Evolutionary conservation across 1,140 invertebrate genomes (phyloP), one percentile per base, ranked within the genome.

Genomic region (Tenebrio molitor): DNA sequence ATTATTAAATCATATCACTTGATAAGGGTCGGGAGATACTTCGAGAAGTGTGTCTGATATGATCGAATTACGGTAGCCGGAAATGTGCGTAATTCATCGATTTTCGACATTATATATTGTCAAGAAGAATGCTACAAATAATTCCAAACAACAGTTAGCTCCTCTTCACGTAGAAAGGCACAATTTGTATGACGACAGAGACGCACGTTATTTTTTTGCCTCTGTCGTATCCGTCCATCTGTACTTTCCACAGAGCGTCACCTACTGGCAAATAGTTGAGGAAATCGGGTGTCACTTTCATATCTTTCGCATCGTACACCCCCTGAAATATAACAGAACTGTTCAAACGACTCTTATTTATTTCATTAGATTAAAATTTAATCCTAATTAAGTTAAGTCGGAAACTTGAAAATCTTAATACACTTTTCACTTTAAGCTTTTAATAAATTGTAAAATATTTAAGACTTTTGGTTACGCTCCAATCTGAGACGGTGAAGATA

Each of bases 191-290:
- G n/a, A 77, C 71, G 2, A 76, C 12, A 25, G 75, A 76, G 0
- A 78, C 70, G 63, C 77, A 79, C 5, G 50, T 44, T 15, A 79
- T 53, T 15, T 39, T 21, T 33, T 41, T 53, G 5, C 34, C 72
- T 17, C 19, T 15, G 19, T 78, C 77, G 65, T 50, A 73, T 7
- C 70, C 71, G 14, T 44, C 36, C 15, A 76, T 10, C 41, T 74
- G 68, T 2, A 72, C 25, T 62, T 76, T 78, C 77, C 77, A 79
- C 15, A 78, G 5, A 14, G 73, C 78, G 44, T 74, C 74, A n/a
- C 64, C 17, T 7, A 78, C 36, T 19, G 78, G 78, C 1, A 78
- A 7, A 34, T 46, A 74, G 1, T 58, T 58, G 12, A 79, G 34
- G 41, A 74, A 63, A 36, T 74, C 72, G 7, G 74, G 25, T 2